Evolutionary conservation across 2,888 invertebrate species (phyloP).

Genomic region (Idaea straminata): DNA sequence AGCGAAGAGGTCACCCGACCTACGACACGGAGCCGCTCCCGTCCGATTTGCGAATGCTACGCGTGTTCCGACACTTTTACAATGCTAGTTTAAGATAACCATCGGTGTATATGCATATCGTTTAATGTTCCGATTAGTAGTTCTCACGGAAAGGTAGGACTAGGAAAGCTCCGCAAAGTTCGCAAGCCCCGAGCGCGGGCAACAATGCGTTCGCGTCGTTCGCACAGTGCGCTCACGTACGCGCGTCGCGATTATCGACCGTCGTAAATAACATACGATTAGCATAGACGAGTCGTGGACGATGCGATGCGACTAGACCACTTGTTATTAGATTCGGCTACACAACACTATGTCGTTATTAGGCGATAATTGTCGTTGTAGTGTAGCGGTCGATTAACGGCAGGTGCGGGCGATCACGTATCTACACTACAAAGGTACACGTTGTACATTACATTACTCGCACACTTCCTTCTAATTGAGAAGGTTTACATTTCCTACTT

Average conservation of each 20-base stretch:
- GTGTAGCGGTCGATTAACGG: conserved; percentile 77
- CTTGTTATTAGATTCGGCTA: conserved; percentile 71
- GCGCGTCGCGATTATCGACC: conserved; percentile 72
- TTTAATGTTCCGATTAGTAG: conserved; percentile 52
- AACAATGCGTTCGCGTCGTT: conserved; percentile 44
- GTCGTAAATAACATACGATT: conserved; percentile 75
- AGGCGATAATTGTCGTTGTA: conserved; percentile 72
- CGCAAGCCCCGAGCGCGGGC: conserved; percentile 32
- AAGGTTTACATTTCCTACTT: conserved; percentile 28
- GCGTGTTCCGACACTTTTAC: conserved; percentile 43
- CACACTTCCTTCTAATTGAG: background rate
- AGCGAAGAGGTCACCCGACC: conserved; percentile 42
- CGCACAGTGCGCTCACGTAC: conserved; percentile 75
- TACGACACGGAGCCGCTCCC: conserved; percentile 42
- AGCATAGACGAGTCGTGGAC: conserved; percentile 70
- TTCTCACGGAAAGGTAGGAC: conserved; percentile 47
- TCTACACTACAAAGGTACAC: conserved; percentile 52
- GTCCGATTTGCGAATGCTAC: conserved; percentile 42
- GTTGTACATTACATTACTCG: background rate
- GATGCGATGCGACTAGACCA: conserved; percentile 47
- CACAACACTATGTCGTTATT: conserved; percentile 67
- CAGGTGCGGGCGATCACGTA: conserved; percentile 46
- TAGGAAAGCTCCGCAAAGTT: conserved; percentile 37
- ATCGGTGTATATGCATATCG: conserved; percentile 37
- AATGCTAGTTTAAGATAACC: conserved; percentile 40